Evolutionary conservation across 2,888 invertebrate genomes (phyloP), one percentile per base, ranked within the genome.

Genomic region (Lissocephala sabroskyi): DNA sequence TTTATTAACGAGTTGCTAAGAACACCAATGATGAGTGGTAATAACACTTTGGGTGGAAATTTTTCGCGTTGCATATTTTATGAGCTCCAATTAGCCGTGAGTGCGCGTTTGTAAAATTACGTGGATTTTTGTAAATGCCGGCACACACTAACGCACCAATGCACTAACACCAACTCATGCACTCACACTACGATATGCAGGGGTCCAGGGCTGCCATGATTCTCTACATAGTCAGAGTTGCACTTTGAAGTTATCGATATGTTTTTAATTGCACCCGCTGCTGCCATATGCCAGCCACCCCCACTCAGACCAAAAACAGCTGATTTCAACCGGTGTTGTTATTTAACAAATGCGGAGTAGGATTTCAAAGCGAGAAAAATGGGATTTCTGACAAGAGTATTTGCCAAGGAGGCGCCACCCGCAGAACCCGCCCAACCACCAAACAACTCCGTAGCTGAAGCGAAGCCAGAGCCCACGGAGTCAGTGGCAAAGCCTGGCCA

Each of bases 61-160:
- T n/a, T n/a, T 10, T 41, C 11, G 9, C 35, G 35, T n/a, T 29
- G 13, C 18, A 18, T 36, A n/a, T 10, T 11, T 0, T 14, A 13
- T 29, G 42, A n/a, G 18, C n/a, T 17, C 29, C n/a, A 41, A 26
- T 33, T 33, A 14, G 9, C 14, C 42, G 18, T 13, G 11, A 17
- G 19, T 23, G 30, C 9, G 13, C 16, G 11, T 2, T 26, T 40
- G 26, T 40, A 11, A 26, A 23, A 64, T 70, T 70, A 74, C 68
- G 68, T 70, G 75, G 75, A 37, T 40, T 70, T 71, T 71, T 60
- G 52, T 65, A 66, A 68, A 68, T 61, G 67, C 67, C 67, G 67
- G 35, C 35, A 16, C 14, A 23, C n/a, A n/a, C n/a, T n/a, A n/a
- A n/a, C n/a, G n/a, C n/a, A n/a, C n/a, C n/a, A n/a, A n/a, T n/a